Percentiles rank a stretch among this genome's conserved stretches.
phyloP scores from a whole-genome alignment of 2,888 invertebrate genomes.

The Spicauda simplicius region DNA sequence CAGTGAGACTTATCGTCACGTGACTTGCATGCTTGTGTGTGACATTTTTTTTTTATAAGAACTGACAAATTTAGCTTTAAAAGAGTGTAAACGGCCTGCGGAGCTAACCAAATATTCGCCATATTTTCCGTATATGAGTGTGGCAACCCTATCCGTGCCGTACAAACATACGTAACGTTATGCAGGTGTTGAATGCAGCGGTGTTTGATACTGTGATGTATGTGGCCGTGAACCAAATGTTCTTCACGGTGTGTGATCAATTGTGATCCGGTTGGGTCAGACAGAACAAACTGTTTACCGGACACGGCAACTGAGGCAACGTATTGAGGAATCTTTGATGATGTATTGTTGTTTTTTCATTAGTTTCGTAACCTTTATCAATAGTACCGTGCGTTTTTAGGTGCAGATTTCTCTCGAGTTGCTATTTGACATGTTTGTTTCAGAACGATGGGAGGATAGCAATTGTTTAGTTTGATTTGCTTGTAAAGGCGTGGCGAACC shows the following conservation, averaged over 20 bases:
- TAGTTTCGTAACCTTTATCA: slow-evolving; percentile 61
- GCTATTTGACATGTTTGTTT: too few relatives aligned
- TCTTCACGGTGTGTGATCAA: slow-evolving; percentile 66
- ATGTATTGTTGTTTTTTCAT: slow-evolving; percentile 79
- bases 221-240: slow-evolving; percentile 74
- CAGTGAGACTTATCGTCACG: too few relatives aligned
- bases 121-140: not conserved
- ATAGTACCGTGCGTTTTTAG: slow-evolving; percentile 1
- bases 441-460: too few relatives aligned
- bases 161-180: slow-evolving; percentile 20
- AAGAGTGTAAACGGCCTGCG: too few relatives aligned
- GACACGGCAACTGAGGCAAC: slow-evolving; percentile 55
- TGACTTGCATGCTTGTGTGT: too few relatives aligned
- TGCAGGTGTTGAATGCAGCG: slow-evolving; percentile 24
- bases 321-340: slow-evolving; percentile 65
- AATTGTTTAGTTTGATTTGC: too few relatives aligned
- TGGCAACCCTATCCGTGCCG: not conserved
- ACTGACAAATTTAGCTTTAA: too few relatives aligned
- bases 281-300: slow-evolving; percentile 52
- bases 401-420: not conserved
- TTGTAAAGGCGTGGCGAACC: too few relatives aligned
- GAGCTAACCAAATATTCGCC: too few relatives aligned
- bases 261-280: slow-evolving; percentile 43
- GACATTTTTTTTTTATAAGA: too few relatives aligned
- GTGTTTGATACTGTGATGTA: slow-evolving; percentile 27